Evolutionary conservation across 2,888 invertebrate species (phyloP).

Genomic region (Dascillus cervinus): DNA sequence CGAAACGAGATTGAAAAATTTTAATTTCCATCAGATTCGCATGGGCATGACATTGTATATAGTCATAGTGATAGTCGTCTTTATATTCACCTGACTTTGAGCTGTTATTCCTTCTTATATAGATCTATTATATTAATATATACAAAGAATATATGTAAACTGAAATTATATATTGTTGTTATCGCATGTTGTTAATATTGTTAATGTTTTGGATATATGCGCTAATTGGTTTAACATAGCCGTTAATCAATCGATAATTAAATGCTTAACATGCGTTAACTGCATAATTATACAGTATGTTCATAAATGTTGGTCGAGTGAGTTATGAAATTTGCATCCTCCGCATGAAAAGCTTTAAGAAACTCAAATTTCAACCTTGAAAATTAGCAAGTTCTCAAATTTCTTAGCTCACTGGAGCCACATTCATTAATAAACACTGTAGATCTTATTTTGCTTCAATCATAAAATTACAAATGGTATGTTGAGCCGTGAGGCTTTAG

Average conservation of each 20-base stretch:
- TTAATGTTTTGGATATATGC: slow-evolving; percentile 40
- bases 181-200: slow-evolving; percentile 46
- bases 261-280: slow-evolving; percentile 22
- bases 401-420: too few relatives aligned
- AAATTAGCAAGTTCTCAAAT: too few relatives aligned
- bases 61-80: slow-evolving; percentile 31
- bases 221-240: slow-evolving; percentile 29
- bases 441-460: too few relatives aligned
- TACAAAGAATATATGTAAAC: slow-evolving; percentile 26
- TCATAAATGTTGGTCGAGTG: too few relatives aligned
- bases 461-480: too few relatives aligned
- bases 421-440: too few relatives aligned
- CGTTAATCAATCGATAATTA: slow-evolving; percentile 29
- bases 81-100: slow-evolving; percentile 28
- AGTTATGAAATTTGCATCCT: too few relatives aligned
- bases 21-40: slow-evolving; percentile 2
- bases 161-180: slow-evolving; percentile 41
- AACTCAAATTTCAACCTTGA: too few relatives aligned
- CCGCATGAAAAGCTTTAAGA: too few relatives aligned
- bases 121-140: slow-evolving; percentile 27
- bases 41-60: slow-evolving; percentile 32
- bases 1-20: slow-evolving; percentile 14
- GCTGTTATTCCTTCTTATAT: slow-evolving; percentile 35
- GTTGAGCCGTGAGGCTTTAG: too few relatives aligned
- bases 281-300: slow-evolving; percentile 2